These are phyloP conservation scores for Rhizoglyphus robini DNA, from an alignment of 1,140 invertebrate genomes.

Conservation along the genomic window DNA sequence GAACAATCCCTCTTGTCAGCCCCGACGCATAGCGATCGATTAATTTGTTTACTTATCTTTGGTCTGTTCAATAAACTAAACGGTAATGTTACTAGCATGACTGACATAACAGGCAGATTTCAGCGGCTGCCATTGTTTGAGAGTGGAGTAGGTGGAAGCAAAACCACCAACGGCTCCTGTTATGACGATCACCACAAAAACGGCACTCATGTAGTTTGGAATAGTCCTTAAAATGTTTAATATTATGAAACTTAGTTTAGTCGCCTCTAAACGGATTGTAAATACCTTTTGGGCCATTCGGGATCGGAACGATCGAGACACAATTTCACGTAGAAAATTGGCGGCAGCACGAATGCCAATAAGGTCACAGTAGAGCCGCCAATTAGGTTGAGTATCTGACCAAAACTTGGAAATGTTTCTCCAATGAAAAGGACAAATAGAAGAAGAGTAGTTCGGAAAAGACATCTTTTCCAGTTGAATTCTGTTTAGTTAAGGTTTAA, in stretches of 20 bases:
- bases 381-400: constrained; percentile 71
- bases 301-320: constrained; percentile 17
- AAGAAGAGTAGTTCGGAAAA: constrained; percentile 54
- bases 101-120: neutral
- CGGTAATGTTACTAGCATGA: too few relatives aligned
- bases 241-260: neutral
- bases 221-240: neutral
- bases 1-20: constrained; percentile 33
- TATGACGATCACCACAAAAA: constrained; percentile 44
- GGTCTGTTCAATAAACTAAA: too few relatives aligned
- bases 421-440: constrained; percentile 56
- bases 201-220: constrained; percentile 35
- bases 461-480: constrained; percentile 59
- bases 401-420: constrained; percentile 68
- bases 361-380: constrained; percentile 68
- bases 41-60: neutral
- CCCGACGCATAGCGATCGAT: neutral
- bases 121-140: constrained; percentile 26
- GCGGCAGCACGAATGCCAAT: constrained; percentile 69
- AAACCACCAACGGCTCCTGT: constrained; percentile 45
- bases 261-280: neutral
- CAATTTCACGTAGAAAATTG: constrained; percentile 43
- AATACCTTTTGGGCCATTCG: neutral
- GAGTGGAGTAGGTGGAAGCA: constrained; percentile 45
- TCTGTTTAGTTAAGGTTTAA: constrained; percentile 46